Conservation (phyloP, 2,888 invertebrate species). For the Adela reaumurella region DNA sequence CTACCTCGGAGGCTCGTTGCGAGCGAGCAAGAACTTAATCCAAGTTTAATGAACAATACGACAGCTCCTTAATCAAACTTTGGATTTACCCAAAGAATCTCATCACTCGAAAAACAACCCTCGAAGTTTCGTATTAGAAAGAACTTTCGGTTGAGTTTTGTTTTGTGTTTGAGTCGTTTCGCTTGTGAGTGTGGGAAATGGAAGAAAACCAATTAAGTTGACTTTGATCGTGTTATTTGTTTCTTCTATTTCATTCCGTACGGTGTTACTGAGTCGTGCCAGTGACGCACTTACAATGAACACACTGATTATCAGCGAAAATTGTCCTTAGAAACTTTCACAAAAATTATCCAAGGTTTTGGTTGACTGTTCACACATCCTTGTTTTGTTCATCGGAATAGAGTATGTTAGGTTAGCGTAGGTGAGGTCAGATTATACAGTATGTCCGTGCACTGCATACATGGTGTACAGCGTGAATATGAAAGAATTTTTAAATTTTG, state of each 20-base stretch:
- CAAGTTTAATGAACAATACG: constrained; percentile 59
- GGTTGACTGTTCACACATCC: too few relatives aligned
- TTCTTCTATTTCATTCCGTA: constrained; percentile 32
- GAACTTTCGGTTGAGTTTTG: too few relatives aligned
- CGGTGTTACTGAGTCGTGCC: background rate
- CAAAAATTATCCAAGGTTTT: too few relatives aligned
- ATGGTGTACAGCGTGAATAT: too few relatives aligned
- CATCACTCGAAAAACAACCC: background rate
- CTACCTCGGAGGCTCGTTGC: constrained; percentile 56
- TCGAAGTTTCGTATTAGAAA: background rate
- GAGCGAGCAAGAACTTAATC: constrained; percentile 53
- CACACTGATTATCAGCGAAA: too few relatives aligned
- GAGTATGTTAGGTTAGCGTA: too few relatives aligned
- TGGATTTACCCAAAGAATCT: constrained; percentile 28
- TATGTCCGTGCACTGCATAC: too few relatives aligned
- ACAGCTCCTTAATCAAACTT: constrained; percentile 58
- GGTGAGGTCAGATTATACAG: too few relatives aligned
- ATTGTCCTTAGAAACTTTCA: too few relatives aligned
- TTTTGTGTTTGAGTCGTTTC: constrained; percentile 14
- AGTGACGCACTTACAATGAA: too few relatives aligned
- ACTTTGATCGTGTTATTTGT: constrained; percentile 51
- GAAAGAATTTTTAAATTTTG: too few relatives aligned
- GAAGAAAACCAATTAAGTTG: constrained; percentile 51
- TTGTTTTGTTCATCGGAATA: too few relatives aligned
- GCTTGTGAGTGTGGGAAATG: constrained; percentile 17